Percentiles rank a stretch among this genome's conserved stretches.
Conservation (phyloP, 2,113 vertebrate species). For the Amphiprion percula region DNA sequence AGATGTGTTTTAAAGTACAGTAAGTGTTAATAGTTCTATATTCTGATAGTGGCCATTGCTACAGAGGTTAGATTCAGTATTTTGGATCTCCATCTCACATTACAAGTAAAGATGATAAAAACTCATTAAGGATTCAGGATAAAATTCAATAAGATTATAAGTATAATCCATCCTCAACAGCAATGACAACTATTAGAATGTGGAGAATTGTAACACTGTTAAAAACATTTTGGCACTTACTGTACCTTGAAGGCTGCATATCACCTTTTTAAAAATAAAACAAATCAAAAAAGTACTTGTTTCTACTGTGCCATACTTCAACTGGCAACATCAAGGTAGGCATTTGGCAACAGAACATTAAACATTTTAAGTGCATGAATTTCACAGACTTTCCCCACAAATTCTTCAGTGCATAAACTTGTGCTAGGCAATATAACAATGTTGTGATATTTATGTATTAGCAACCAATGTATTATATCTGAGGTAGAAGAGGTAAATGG, state of each 20-base stretch:
- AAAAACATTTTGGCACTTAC: neutral
- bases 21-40: conserved; percentile 1
- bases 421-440: too few species aligned
- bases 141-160: neutral
- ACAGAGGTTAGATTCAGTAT: conserved; percentile 4
- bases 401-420: conserved; percentile 1
- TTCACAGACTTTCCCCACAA: neutral
- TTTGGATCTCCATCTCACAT: conserved; percentile 1
- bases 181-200: conserved; percentile 14
- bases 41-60: conserved; percentile 3
- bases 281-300: neutral
- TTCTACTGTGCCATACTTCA: neutral
- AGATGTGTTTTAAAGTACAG: conserved; percentile 1
- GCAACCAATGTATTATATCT: neutral
- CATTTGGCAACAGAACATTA: conserved; percentile 7
- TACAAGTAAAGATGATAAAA: neutral
- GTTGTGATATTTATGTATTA: neutral
- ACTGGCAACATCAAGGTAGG: conserved; percentile 16
- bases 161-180: conserved; percentile 7
- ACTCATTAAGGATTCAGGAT: neutral
- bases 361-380: neutral
- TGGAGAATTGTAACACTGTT: neutral
- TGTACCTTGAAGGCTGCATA: too few species aligned
- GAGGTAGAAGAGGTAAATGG: neutral
- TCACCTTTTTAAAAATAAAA: too few species aligned